phyloP scores from a whole-genome alignment of 2,113 vertebrate species.

The Condylura cristata region DNA sequence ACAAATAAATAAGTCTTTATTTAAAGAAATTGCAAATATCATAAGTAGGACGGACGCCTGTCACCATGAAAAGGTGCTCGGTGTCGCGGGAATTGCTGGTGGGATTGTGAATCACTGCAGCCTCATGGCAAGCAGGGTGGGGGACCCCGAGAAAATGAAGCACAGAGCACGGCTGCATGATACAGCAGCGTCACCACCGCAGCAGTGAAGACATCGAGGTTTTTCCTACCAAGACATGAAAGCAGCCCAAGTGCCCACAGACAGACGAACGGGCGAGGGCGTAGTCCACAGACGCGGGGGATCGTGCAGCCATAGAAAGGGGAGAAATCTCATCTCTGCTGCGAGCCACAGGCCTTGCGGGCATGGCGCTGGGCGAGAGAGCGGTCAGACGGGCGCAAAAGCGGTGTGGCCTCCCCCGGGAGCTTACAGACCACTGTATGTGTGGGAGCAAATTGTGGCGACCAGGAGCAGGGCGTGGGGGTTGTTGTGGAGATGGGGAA shows the following conservation, averaged over 20 bases:
- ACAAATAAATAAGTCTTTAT: too few species aligned
- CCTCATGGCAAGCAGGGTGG: background rate
- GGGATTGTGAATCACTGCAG: too few species aligned
- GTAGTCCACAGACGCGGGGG: too few species aligned
- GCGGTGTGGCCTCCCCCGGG: too few species aligned
- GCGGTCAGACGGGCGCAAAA: background rate
- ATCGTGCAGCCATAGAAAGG: background rate
- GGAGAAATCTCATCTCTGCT: background rate
- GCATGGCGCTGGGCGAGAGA: background rate
- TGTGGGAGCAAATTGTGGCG: background rate
- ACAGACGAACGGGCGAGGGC: background rate
- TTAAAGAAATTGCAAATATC: background rate
- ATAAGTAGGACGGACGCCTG: background rate
- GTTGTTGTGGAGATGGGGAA: background rate
- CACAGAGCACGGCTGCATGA: background rate
- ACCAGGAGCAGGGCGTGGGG: background rate
- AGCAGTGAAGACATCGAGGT: background rate
- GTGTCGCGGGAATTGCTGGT: background rate
- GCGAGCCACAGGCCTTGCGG: background rate
- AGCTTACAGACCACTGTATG: too few species aligned
- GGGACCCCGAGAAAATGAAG: background rate
- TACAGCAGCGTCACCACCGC: background rate
- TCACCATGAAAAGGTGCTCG: background rate
- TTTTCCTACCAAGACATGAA: background rate
- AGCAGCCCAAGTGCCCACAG: background rate